A percentile compares a stretch with the other conserved stretches of the same genome.
Evolutionary conservation across 2,797 vertebrate genomes (phyloP).

Genomic region (Mergus octosetaceus): DNA sequence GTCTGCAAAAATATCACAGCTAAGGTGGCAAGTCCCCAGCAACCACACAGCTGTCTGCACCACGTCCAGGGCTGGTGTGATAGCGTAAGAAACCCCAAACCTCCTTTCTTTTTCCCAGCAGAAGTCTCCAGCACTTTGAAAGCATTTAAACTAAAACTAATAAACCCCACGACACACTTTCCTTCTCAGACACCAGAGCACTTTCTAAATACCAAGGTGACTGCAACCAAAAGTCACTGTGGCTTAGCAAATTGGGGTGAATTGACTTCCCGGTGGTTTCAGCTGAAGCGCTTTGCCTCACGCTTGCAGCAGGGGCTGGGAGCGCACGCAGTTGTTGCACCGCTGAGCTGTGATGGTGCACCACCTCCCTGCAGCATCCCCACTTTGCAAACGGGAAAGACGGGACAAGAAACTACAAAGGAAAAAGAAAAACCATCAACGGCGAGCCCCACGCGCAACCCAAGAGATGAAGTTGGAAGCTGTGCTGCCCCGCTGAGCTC

Average conservation of each 20-base stretch:
- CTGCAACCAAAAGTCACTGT: neutral
- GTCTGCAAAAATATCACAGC: neutral
- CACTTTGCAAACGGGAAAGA: neutral
- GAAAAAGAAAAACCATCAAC: neutral
- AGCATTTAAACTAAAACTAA: constrained; percentile 2
- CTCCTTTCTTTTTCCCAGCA: neutral
- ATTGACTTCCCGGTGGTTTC: neutral
- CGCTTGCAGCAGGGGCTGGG: neutral
- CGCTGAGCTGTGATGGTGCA: neutral
- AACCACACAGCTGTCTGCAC: neutral
- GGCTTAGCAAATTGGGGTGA: neutral
- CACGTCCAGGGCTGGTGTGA: neutral
- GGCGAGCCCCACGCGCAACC: rapidly evolving
- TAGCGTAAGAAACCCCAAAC: neutral
- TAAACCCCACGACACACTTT: neutral
- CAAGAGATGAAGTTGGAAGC: neutral
- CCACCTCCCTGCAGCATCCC: neutral
- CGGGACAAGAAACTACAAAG: neutral
- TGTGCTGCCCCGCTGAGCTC: neutral
- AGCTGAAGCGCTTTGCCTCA: neutral
- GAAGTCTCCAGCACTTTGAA: neutral
- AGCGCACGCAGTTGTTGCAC: rapidly evolving
- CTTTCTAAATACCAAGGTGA: constrained; percentile 43
- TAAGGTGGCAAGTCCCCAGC: neutral
- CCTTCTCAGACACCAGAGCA: constrained; percentile 3